Evolutionary conservation across 2,797 vertebrate genomes (phyloP).

Genomic region (Sebastes trivittatus): DNA sequence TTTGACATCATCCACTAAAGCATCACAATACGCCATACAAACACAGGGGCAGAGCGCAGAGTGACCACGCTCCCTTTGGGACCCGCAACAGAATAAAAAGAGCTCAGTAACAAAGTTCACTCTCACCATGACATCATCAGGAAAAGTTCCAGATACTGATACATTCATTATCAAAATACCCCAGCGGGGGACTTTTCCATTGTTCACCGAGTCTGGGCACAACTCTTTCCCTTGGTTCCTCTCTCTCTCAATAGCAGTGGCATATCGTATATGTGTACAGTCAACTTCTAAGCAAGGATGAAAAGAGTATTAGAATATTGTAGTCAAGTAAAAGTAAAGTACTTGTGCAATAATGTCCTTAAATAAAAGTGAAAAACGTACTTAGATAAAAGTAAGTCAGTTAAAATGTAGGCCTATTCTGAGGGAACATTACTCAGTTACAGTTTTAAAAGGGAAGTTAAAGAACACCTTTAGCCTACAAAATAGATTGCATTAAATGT

Average conservation of each 20-base stretch:
- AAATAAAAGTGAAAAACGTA: not conserved
- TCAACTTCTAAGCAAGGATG: not conserved
- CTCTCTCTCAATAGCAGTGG: not conserved
- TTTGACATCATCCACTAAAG: not conserved
- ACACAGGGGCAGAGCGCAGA: slow-evolving; percentile 17
- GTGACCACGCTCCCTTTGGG: not conserved
- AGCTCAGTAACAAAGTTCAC: slow-evolving; percentile 31
- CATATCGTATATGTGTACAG: not conserved
- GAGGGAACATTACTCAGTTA: not conserved
- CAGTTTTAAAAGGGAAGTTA: not conserved
- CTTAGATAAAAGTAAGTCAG: not conserved
- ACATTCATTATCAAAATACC: slow-evolving; percentile 46
- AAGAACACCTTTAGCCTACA: not conserved
- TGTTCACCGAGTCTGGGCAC: slow-evolving; percentile 38
- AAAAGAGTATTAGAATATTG: not conserved
- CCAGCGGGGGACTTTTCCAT: slow-evolving; percentile 36
- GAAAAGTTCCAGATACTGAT: slow-evolving; percentile 46
- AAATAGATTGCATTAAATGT: not conserved
- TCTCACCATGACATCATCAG: slow-evolving; percentile 53
- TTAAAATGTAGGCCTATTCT: not conserved
- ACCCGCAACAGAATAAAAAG: slow-evolving; percentile 25
- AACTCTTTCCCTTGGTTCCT: slow-evolving; percentile 4
- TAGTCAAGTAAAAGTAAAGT: not conserved
- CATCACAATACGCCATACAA: slow-evolving; percentile 25
- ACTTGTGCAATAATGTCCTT: not conserved